phyloP scores from a whole-genome alignment of 2,113 vertebrate genomes.

The Cryptotis parvus region DNA sequence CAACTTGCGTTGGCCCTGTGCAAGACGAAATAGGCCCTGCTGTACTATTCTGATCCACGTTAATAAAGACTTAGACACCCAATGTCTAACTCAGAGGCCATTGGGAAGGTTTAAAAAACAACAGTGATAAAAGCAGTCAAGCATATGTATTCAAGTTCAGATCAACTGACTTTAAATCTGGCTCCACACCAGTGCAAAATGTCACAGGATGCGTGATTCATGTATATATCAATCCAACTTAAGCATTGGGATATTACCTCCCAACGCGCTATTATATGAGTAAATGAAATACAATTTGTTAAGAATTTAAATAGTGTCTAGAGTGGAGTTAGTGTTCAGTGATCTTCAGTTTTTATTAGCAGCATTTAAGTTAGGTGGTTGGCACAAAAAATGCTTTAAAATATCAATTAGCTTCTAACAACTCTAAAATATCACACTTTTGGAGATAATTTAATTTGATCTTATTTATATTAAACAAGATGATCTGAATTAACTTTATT shows the following conservation, averaged over 20 bases:
- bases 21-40: too few species aligned
- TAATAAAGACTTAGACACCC: too few species aligned
- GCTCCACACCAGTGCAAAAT: too few species aligned
- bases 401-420: neutral
- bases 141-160: too few species aligned
- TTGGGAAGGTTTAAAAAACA: too few species aligned
- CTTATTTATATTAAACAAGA: conserved; percentile 14
- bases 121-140: too few species aligned
- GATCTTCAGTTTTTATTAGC: neutral
- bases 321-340: neutral
- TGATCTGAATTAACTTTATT: conserved; percentile 42
- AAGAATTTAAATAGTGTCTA: neutral
- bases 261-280: neutral
- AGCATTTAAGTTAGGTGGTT: neutral
- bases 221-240: neutral
- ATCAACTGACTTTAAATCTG: too few species aligned
- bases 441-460: neutral
- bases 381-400: neutral
- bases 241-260: neutral
- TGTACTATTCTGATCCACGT: too few species aligned
- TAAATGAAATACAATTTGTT: neutral
- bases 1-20: too few species aligned
- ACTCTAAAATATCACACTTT: neutral
- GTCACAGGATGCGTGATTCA: too few species aligned
- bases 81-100: too few species aligned